phyloP scores from a whole-genome alignment of 2,888 invertebrate species.

The Mimachlamys varia region DNA sequence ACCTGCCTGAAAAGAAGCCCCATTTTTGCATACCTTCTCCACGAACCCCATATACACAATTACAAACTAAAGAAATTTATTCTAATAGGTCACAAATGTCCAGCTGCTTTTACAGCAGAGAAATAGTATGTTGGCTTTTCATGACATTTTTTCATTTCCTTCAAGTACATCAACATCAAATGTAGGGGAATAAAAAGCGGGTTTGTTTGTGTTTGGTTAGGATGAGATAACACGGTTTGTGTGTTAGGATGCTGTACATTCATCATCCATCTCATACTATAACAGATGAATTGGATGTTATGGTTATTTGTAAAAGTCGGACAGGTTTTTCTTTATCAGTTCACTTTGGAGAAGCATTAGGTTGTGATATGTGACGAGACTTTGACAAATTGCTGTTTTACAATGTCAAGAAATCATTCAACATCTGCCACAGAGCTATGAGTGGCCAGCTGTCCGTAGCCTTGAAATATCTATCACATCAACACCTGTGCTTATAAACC shows the following conservation, averaged over 20 bases:
- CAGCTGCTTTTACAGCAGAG: not conserved
- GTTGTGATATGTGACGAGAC: conserved; percentile 13
- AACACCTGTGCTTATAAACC: not conserved
- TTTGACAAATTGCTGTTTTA: conserved; percentile 17
- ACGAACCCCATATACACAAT: not conserved
- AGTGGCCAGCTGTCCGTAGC: conserved; percentile 13
- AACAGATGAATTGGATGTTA: conserved; percentile 14
- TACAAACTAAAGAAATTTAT: not conserved
- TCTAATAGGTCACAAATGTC: not conserved
- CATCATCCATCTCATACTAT: not conserved
- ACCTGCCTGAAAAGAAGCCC: too few species aligned
- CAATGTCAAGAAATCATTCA: conserved; percentile 15
- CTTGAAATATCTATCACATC: conserved; percentile 9
- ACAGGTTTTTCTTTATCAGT: conserved; percentile 8
- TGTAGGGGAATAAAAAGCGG: not conserved
- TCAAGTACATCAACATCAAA: not conserved
- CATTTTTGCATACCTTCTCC: too few species aligned
- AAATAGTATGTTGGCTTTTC: not conserved
- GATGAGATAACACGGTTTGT: not conserved
- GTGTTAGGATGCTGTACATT: not conserved
- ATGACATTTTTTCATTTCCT: not conserved
- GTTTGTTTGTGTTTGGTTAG: conserved; percentile 1
- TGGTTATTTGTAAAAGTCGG: not conserved
- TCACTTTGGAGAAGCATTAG: not conserved
- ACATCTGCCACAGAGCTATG: not conserved